Evolutionary conservation across 1,140 invertebrate species (phyloP), one percentile per base, ranked within the genome.

Genomic region (Meloidogyne floridensis): DNA sequence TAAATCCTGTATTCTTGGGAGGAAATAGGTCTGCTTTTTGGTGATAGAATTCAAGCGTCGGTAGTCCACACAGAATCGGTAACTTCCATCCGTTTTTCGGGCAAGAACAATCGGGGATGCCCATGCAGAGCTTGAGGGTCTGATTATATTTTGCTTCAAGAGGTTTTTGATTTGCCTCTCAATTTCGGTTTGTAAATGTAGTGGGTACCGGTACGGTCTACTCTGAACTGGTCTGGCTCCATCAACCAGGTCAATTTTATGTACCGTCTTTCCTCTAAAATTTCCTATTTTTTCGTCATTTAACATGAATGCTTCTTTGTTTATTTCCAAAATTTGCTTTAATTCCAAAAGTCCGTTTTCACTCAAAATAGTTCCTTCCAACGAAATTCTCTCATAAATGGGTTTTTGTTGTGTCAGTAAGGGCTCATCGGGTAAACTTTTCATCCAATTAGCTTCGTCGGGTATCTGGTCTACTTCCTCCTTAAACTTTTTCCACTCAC

Each of bases 51-150:
- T 79, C 54, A 79, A 47, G 11, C 20, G 18, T 3, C 77, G 7
- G 7, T 84, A 83, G 32, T 83, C 82, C 2, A 75, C 81, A 6
- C 72, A 70, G 32, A 83, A 83, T 72, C 82, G 5, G 11, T 65
- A 76, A 2, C 42, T 15, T 10, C 15, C 72, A 59, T 80, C 77
- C 56, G 9, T 8, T 8, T 76, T 76, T 9, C 3, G 75, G 73
- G 13, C 20, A 20, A 20, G 20, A 1, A 20, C 20, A 20, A 20
- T 20, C 20, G 20, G 20, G 20, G 20, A 20, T 20, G 20, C 20
- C 20, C 20, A 20, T 20, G 20, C 20, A 20, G 20, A 20, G 20
- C 20, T 20, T 20, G 20, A 20, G 20, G 20, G 20, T 20, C 20
- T 20, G 20, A 20, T 20, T 20, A 20, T 20, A 20, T 20, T 20